Evolutionary conservation across 1,140 invertebrate species (phyloP).

Genomic region (Neodiprion lecontei): DNA sequence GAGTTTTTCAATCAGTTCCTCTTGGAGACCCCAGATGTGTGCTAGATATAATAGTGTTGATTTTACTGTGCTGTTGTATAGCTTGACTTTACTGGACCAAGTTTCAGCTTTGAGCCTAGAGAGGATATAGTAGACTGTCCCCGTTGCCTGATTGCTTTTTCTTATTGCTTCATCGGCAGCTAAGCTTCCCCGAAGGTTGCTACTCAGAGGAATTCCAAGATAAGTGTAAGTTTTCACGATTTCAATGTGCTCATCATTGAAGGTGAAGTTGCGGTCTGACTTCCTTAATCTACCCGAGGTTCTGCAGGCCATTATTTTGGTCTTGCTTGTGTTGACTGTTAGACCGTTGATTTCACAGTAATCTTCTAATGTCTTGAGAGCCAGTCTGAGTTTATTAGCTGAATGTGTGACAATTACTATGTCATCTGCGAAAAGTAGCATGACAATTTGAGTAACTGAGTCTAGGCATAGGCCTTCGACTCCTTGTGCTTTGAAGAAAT

Average conservation of each 20-base stretch:
- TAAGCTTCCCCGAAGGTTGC: background rate
- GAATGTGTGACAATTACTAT: background rate
- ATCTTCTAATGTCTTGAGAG: background rate
- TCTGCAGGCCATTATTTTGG: constrained; percentile 13
- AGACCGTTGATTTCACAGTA: constrained; percentile 16
- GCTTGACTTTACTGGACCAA: too few species aligned
- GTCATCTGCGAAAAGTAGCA: constrained; percentile 19
- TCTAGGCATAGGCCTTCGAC: background rate
- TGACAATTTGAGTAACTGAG: constrained; percentile 16
- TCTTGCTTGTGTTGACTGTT: constrained; percentile 12
- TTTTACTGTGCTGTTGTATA: too few species aligned
- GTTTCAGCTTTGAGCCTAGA: too few species aligned
- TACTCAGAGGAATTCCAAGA: background rate
- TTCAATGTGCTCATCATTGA: constrained; percentile 6
- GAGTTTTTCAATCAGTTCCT: too few species aligned
- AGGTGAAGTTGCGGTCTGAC: background rate
- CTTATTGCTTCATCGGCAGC: too few species aligned
- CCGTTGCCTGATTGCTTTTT: too few species aligned
- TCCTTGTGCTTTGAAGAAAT: constrained; percentile 22
- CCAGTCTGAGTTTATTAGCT: background rate
- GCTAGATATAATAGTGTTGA: too few species aligned
- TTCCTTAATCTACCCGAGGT: background rate
- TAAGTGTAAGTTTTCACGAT: constrained; percentile 10
- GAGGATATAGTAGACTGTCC: too few species aligned
- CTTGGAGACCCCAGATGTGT: too few species aligned